Conservation (phyloP, 1,140 invertebrate genomes). For the Drosophila aff. region DNA sequence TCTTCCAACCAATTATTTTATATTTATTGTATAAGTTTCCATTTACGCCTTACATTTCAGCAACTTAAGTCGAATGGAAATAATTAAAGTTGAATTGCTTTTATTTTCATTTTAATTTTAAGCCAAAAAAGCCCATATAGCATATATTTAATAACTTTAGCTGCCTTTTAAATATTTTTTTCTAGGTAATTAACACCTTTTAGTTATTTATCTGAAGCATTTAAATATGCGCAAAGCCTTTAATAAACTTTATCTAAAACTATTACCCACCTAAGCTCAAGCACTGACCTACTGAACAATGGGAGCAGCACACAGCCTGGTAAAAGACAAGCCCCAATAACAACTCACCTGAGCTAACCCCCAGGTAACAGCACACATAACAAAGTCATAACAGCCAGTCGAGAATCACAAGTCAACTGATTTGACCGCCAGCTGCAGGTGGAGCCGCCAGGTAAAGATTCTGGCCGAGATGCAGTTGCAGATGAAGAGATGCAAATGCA, state of each 20-base stretch:
- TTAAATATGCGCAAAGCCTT: neutral
- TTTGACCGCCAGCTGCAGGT: slow-evolving; percentile 51
- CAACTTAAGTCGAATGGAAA: neutral
- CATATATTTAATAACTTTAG: neutral
- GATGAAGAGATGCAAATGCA: slow-evolving; percentile 59
- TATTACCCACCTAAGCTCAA: neutral
- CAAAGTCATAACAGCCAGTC: slow-evolving; percentile 44
- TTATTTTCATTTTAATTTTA: neutral
- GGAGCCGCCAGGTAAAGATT: slow-evolving; percentile 4
- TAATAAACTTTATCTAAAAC: neutral
- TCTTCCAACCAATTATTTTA: too few relatives aligned
- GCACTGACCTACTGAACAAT: slow-evolving; percentile 47
- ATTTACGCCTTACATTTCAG: neutral
- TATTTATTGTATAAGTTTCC: too few relatives aligned
- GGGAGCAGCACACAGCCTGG: slow-evolving; percentile 10
- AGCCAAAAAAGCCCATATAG: too few relatives aligned
- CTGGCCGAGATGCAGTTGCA: slow-evolving; percentile 27
- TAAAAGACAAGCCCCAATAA: slow-evolving; percentile 5
- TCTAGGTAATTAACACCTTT: neutral
- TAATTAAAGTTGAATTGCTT: neutral
- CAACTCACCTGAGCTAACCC: slow-evolving; percentile 25
- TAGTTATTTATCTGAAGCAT: neutral
- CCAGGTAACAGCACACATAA: slow-evolving; percentile 36
- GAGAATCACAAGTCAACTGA: slow-evolving; percentile 59
- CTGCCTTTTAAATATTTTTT: too few relatives aligned